These are phyloP conservation scores for Conistra vaccinii DNA, from an alignment of 2,888 invertebrate genomes.

Conservation along the genomic window DNA sequence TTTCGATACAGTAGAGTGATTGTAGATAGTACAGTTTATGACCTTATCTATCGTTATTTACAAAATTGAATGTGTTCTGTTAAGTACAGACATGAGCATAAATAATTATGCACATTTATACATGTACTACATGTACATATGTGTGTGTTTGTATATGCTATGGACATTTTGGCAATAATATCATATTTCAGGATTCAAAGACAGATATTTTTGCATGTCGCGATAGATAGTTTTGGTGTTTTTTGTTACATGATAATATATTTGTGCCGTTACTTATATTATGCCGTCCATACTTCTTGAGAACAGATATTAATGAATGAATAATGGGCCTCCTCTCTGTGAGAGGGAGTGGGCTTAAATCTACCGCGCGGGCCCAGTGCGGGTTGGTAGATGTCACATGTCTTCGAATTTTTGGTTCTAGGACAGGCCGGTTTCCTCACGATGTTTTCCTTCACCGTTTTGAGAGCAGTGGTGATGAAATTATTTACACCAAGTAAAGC, in stretches of 20 bases:
- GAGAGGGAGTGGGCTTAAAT: no score
- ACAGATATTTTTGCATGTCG: background rate
- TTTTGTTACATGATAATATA: background rate
- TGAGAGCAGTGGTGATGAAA: no score
- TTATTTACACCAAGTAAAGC: no score
- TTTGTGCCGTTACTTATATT: background rate
- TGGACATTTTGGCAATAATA: background rate
- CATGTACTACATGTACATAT: no score
- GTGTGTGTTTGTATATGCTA: background rate
- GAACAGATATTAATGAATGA: background rate
- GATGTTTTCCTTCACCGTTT: no score
- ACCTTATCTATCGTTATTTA: background rate
- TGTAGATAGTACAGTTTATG: slow-evolving; percentile 40
- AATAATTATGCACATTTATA: no score
- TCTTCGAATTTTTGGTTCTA: no score
- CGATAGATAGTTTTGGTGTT: background rate
- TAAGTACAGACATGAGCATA: background rate
- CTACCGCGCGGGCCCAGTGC: no score
- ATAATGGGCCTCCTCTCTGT: background rate
- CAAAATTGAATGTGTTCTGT: background rate
- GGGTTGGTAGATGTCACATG: no score
- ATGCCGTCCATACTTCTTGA: background rate
- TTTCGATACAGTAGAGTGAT: slow-evolving; percentile 29
- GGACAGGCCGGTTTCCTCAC: no score
- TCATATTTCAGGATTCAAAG: slow-evolving; percentile 3